phyloP scores from a whole-genome alignment of 1,140 invertebrate species.

The Saccostrea glomerata region DNA sequence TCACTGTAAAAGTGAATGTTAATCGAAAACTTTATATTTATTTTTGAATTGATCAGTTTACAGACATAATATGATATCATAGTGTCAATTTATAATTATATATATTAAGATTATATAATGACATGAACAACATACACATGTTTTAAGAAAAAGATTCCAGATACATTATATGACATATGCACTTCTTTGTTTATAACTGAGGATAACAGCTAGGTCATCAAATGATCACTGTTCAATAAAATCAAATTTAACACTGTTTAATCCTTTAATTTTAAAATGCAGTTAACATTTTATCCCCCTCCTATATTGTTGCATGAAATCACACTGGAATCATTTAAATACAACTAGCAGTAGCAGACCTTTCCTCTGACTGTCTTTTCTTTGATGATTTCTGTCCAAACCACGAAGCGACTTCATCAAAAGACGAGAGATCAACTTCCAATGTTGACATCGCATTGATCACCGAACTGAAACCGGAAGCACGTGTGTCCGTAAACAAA shows the following conservation, averaged over 20 bases:
- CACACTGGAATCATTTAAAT: neutral
- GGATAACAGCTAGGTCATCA: no score
- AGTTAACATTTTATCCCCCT: neutral
- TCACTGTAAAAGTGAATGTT: neutral
- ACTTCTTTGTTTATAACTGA: no score
- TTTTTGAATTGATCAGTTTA: neutral
- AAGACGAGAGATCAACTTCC: neutral
- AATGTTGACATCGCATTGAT: neutral
- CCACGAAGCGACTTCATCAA: constrained; percentile 2
- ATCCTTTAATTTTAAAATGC: no score
- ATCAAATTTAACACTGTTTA: no score
- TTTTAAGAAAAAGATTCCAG: no score
- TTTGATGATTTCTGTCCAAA: constrained; percentile 10
- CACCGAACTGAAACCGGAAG: neutral
- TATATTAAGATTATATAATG: no score
- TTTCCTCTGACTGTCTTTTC: neutral
- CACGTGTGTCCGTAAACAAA: constrained; percentile 1
- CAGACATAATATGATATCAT: neutral
- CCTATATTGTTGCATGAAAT: neutral
- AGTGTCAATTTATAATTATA: no score
- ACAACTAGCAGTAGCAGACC: neutral
- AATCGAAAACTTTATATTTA: neutral
- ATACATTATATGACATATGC: no score
- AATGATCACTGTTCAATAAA: no score
- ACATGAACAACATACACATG: no score